Evolutionary conservation across 2,797 vertebrate species (phyloP), one percentile per base, ranked within the genome.

Genomic region (Karalla daura): DNA sequence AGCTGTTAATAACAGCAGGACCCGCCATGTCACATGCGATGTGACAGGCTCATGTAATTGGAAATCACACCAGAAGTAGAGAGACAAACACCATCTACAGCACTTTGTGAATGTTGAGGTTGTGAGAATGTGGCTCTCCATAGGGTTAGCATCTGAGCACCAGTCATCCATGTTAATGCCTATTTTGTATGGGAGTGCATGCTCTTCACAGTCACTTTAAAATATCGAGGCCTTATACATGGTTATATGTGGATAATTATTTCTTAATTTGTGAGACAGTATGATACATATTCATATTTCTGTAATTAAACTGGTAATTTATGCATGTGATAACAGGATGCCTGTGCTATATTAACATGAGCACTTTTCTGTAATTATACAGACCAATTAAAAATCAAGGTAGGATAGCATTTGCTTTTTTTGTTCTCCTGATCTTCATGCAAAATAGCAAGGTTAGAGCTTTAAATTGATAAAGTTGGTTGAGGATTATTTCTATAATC

Each of bases 1-100:
- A 32, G 54, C 54, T 67, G 45, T 60, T 73, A 70, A 67, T 68
- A 74, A 71, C 69, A 66, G 44, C 27, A 27, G 44, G 50, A 43
- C 36, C 59, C 60, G 65, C 37, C 5, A 5, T 64, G 61, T 61
- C 43, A 77, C 5, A 5, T 64, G 61, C 59, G 44, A 77, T 45
- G 39, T 60, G 37, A 84, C 52, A 65, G 73, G 46, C 74, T 41
- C 20, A 40, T 50, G 59, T 83, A 68, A 83, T 78, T 86, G 74
- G 64, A 85, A 82, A 77, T 74, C 63, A 70, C 60, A 63, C 37
- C 37, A 36, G 73, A 37, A 45, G 74, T 78, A 23, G 35, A 37
- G 33, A 70, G 51, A 71, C 62, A 80, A 83, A 80, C 23, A 65
- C 10, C 37, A 25, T 52, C 61, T 32, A 27, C 33, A 50, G 35